A percentile compares a stretch with the other conserved stretches of the same genome.
Conservation (phyloP, 2,888 invertebrate species). For the Caenorhabditis plicata region DNA sequence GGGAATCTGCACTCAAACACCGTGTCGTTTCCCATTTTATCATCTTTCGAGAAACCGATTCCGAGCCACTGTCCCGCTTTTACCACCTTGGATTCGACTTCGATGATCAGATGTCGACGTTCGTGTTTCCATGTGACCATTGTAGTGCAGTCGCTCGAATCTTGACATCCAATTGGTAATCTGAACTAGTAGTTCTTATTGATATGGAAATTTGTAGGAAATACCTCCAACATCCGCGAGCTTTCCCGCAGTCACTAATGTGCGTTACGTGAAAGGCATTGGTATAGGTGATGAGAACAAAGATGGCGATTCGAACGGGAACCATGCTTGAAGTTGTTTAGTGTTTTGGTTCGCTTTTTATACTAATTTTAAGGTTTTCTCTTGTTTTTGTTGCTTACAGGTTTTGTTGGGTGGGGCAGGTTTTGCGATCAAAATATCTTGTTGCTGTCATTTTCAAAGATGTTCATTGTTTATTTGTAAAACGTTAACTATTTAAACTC, state of each 20-base stretch:
- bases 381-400: no score
- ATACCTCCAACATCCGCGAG: constrained; percentile 65
- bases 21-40: constrained; percentile 65
- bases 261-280: constrained; percentile 32
- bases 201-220: no score
- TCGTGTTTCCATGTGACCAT: constrained; percentile 48
- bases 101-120: constrained; percentile 35
- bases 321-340: no score
- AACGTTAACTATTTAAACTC: no score
- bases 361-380: no score
- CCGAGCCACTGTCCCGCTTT: constrained; percentile 43
- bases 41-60: constrained; percentile 46
- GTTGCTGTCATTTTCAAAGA: no score
- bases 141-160: constrained; percentile 40
- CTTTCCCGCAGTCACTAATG: constrained; percentile 55
- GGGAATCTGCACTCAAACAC: constrained; percentile 66
- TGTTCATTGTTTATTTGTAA: no score
- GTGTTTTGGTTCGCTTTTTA: no score
- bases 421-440: no score
- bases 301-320: no score
- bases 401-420: no score
- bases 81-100: constrained; percentile 37
- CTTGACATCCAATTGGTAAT: constrained; percentile 62
- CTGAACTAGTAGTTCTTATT: no score
- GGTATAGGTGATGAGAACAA: not conserved